Evolutionary conservation across 2,888 invertebrate species (phyloP), one percentile per base, ranked within the genome.

Genomic region (Aleiodes alternator): DNA sequence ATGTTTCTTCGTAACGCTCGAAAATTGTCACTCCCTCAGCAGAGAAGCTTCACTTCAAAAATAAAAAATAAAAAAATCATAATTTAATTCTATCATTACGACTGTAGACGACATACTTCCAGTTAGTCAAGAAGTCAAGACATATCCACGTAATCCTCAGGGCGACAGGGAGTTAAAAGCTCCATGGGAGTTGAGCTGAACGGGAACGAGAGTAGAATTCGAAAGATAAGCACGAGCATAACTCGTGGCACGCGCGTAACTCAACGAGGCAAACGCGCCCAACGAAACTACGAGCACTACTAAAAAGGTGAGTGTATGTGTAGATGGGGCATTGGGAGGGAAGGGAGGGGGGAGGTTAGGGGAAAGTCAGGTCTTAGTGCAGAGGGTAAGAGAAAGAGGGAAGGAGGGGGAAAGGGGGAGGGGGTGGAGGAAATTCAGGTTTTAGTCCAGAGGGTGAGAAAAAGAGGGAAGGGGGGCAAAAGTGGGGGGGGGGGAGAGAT

Each of bases 201-300:
- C 69, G 78, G 1, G 81, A 80, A 85, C 85, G 83, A 81, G 82
- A 76, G 78, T 77, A 82, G 84, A 86, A 86, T 86, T 84, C 84
- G 82, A 84, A 86, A 86, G 86, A 87, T 86, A 86, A 86, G 86
- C 85, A 83, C 82, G 78, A 82, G 85, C 85, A 85, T 87, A 86
- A 87, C 85, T 87, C 84, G 78, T 78, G 81, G 81, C 80, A 82
- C 81, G 80, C 81, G 81, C 82, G 84, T 87, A 85, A 87, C 83
- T 86, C 85, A 85, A 82, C 68, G 53, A 48, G 6, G 71, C 23
- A 73, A 75, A 55, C 48, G 74, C 53, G 68, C 23, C 23, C 23
- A 23, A 23, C 2, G 68, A 38, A 56, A 23, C 23, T 48, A 64
- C 43, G 48, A 64, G 16, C 48, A 6, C 31, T 14, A 31, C 59